Evolutionary conservation across 2,113 vertebrate species (phyloP).

Genomic region (Labeo rohita): DNA sequence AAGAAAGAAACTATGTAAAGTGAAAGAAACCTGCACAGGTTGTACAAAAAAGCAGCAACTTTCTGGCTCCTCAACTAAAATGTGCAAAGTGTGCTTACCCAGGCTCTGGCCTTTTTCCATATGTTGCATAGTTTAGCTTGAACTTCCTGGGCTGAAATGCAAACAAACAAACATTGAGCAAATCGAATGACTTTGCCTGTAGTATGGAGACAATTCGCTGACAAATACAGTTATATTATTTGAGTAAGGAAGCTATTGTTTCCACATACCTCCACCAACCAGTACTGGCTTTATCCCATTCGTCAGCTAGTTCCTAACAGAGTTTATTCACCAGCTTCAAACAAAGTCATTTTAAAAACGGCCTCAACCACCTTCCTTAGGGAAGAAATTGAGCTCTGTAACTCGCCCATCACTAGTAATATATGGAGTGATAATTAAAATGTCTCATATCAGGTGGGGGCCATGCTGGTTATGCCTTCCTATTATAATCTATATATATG

Average conservation of each 20-base stretch:
- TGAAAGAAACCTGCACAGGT: not conserved
- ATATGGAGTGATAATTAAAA: constrained; percentile 9
- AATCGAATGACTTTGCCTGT: constrained; percentile 50
- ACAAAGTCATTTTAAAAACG: constrained; percentile 76
- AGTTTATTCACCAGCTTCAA: constrained; percentile 81
- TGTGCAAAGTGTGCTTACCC: constrained; percentile 69
- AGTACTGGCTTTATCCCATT: constrained; percentile 79
- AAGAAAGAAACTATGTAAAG: not conserved
- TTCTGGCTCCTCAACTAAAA: not conserved
- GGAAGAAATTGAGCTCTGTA: constrained; percentile 70
- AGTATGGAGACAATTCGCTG: constrained; percentile 71
- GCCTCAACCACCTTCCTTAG: constrained; percentile 72
- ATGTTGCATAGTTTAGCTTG: constrained; percentile 83
- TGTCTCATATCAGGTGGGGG: constrained; percentile 26
- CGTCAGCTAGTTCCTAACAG: constrained; percentile 81
- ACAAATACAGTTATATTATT: constrained; percentile 63
- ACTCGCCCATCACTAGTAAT: constrained; percentile 58
- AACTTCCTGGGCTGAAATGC: constrained; percentile 79
- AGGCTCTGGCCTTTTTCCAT: constrained; percentile 78
- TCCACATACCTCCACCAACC: constrained; percentile 80
- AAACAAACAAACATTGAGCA: constrained; percentile 54
- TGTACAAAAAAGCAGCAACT: not conserved
- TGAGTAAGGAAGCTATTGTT: constrained; percentile 70
- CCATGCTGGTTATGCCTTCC: constrained; percentile 32
- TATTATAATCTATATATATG: not conserved